Conservation (phyloP, 2,888 invertebrate genomes). For the Latheticus oryzae region DNA sequence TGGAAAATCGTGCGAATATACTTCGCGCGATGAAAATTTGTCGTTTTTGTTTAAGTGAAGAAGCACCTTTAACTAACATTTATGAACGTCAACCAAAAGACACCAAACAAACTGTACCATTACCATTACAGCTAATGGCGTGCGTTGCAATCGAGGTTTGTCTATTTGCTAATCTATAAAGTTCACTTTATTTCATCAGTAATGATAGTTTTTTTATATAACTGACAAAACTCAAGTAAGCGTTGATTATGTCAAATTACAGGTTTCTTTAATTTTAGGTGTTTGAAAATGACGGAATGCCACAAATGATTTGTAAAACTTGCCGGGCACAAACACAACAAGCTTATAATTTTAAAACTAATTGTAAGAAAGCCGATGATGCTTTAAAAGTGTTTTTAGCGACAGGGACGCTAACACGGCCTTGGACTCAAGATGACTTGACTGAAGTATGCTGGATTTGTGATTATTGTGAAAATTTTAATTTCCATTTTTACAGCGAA, state of each 20-base stretch:
- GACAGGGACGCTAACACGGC: slow-evolving; percentile 69
- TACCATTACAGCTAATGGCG: slow-evolving; percentile 81
- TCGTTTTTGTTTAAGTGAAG: slow-evolving; percentile 79
- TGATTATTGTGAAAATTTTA: background rate
- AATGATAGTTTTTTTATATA: too few species aligned
- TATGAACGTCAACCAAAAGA: slow-evolving; percentile 71
- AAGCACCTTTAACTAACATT: slow-evolving; percentile 74
- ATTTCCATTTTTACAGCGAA: slow-evolving; percentile 27
- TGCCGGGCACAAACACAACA: slow-evolving; percentile 77
- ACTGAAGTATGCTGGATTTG: slow-evolving; percentile 62
- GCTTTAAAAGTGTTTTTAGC: slow-evolving; percentile 75
- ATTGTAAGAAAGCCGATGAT: slow-evolving; percentile 81
- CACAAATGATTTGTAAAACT: slow-evolving; percentile 75
- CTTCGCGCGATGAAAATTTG: slow-evolving; percentile 76
- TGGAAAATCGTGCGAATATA: slow-evolving; percentile 52
- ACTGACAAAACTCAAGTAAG: too few species aligned
- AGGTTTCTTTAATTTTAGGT: slow-evolving; percentile 67
- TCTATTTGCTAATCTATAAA: slow-evolving; percentile 52
- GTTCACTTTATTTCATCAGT: slow-evolving; percentile 49
- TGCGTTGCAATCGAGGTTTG: slow-evolving; percentile 81
- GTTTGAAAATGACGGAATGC: slow-evolving; percentile 79
- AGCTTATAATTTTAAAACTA: slow-evolving; percentile 79
- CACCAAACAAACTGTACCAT: slow-evolving; percentile 70
- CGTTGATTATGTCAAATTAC: too few species aligned
- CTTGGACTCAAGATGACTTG: slow-evolving; percentile 42